These are phyloP conservation scores for Psittacula cyanocephala DNA, from an alignment of 2,113 vertebrate species.

Conservation along the genomic window DNA sequence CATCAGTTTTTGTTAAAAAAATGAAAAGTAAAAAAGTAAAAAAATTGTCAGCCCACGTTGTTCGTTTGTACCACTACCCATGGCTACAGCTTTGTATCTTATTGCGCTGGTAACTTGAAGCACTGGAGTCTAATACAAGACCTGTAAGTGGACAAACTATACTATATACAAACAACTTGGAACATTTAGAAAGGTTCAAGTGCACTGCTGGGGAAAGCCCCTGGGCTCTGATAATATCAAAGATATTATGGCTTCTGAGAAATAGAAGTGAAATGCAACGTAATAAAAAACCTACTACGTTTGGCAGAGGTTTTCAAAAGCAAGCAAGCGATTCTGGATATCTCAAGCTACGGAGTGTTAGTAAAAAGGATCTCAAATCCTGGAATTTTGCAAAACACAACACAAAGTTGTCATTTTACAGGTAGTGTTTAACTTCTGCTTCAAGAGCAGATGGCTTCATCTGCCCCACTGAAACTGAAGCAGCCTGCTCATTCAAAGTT, in stretches of 20 bases:
- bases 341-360: not conserved
- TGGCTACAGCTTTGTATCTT: not conserved
- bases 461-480: not conserved
- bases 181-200: not conserved
- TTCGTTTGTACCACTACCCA: not conserved
- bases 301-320: not conserved
- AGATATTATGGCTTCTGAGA: not conserved
- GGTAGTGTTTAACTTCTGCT: not conserved
- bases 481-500: not conserved
- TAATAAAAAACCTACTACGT: not conserved
- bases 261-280: not conserved
- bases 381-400: not conserved
- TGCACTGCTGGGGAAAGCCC: not conserved
- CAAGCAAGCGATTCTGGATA: not conserved
- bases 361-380: not conserved
- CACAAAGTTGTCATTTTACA: not conserved
- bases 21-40: not conserved
- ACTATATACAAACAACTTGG: not conserved
- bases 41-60: not conserved
- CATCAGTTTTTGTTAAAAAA: not conserved
- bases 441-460: not conserved
- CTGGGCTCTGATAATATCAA: not conserved
- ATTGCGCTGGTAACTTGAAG: not conserved
- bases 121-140: not conserved
- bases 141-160: not conserved